Conservation (phyloP, 2,888 invertebrate species). For the Sesia bembeciformis region DNA sequence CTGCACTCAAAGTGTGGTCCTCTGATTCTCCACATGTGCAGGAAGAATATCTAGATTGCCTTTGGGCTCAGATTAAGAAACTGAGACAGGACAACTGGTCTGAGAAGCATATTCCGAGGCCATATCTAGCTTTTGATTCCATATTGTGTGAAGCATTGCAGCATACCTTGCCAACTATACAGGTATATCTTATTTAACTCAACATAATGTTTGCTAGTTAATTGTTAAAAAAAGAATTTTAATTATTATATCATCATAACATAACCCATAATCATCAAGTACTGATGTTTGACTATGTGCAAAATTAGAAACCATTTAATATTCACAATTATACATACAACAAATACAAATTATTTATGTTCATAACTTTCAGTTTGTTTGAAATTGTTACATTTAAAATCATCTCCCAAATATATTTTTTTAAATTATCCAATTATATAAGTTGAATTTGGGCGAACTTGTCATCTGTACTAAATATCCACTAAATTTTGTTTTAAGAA, state of each 20-base stretch:
- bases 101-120: slow-evolving; percentile 95
- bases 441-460: no score
- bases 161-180: slow-evolving; percentile 92
- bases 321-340: no score
- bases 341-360: no score
- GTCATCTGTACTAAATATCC: no score
- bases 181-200: slow-evolving; percentile 23
- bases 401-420: no score
- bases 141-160: slow-evolving; percentile 96
- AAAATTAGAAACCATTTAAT: no score
- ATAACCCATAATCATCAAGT: no score
- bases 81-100: slow-evolving; percentile 96
- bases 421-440: no score
- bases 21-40: slow-evolving; percentile 96
- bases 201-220: not conserved
- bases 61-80: slow-evolving; percentile 91
- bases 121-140: slow-evolving; percentile 96
- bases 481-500: no score
- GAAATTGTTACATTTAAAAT: no score
- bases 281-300: no score
- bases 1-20: slow-evolving; percentile 94
- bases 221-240: not conserved
- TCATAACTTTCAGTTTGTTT: no score
- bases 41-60: slow-evolving; percentile 96
- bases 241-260: not conserved